Conservation (phyloP, 1,140 invertebrate species). For the Euura saliciscinereae region DNA sequence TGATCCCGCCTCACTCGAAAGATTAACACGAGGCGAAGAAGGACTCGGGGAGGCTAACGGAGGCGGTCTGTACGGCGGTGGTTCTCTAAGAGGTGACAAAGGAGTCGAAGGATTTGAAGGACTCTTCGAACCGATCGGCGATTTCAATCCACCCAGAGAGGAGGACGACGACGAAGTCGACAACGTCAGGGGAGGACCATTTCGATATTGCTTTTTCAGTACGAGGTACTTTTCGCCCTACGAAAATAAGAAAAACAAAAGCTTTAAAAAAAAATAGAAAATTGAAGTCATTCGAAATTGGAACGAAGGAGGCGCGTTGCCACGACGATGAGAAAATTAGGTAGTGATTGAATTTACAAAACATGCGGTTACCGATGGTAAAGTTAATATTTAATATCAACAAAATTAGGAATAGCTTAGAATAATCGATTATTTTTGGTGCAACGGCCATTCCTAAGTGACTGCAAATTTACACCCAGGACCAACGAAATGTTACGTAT, state of each 20-base stretch:
- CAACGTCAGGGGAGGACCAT: conserved; percentile 40
- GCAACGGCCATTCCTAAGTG: too few species aligned
- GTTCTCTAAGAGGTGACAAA: conserved; percentile 57
- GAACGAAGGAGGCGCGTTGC: background rate
- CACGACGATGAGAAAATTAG: too few species aligned
- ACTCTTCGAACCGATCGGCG: conserved; percentile 20
- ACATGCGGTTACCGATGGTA: too few species aligned
- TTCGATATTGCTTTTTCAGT: conserved; percentile 76
- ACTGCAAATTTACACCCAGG: too few species aligned
- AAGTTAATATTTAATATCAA: too few species aligned
- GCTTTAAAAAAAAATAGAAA: background rate
- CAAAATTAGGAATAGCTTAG: too few species aligned
- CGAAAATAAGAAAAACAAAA: background rate
- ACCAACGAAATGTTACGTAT: too few species aligned
- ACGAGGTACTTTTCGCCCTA: conserved; percentile 83
- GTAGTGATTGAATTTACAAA: too few species aligned
- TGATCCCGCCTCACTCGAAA: conserved; percentile 1
- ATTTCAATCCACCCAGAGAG: conserved; percentile 19
- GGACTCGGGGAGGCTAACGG: conserved; percentile 62
- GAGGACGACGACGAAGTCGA: conserved; percentile 34
- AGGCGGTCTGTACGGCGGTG: conserved; percentile 72
- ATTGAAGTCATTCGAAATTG: background rate
- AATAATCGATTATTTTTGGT: too few species aligned
- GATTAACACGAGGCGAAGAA: conserved; percentile 10
- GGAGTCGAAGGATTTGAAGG: conserved; percentile 36